phyloP scores from a whole-genome alignment of 2,113 vertebrate species.

The Corapipo altera region DNA sequence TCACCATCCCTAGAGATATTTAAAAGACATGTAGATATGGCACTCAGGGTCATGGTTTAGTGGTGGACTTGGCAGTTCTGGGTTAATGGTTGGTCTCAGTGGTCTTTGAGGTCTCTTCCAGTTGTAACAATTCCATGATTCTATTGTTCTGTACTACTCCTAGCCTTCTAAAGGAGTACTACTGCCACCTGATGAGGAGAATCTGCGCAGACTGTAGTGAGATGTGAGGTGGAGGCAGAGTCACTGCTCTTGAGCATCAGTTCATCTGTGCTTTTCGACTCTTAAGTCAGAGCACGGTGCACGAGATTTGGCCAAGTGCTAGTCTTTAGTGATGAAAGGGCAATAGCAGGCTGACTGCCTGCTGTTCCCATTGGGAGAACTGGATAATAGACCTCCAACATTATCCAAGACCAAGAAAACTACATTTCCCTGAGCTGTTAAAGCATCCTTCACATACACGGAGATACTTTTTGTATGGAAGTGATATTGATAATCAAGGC shows the following conservation, averaged over 20 bases:
- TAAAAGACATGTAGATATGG: not conserved
- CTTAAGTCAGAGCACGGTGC: fast-evolving
- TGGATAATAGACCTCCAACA: not conserved
- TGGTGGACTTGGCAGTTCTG: not conserved
- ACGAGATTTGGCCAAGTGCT: not conserved
- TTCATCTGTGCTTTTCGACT: fast-evolving
- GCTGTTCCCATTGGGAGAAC: not conserved
- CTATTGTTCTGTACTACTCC: fast-evolving
- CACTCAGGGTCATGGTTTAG: not conserved
- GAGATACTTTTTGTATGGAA: not conserved
- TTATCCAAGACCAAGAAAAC: not conserved
- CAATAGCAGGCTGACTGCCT: not conserved
- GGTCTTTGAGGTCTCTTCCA: not conserved
- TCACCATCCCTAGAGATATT: not conserved
- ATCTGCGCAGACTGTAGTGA: fast-evolving
- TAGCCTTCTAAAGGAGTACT: fast-evolving
- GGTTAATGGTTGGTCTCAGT: not conserved
- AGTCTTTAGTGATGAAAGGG: not conserved
- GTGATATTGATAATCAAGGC: fast-evolving
- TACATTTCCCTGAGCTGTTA: not conserved
- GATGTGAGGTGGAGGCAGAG: not conserved
- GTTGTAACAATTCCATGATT: not conserved
- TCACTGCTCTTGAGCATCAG: not conserved
- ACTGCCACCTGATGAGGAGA: fast-evolving
- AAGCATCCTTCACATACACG: not conserved